Conservation (phyloP, 1,140 invertebrate species). For the Leucophenga varia region DNA sequence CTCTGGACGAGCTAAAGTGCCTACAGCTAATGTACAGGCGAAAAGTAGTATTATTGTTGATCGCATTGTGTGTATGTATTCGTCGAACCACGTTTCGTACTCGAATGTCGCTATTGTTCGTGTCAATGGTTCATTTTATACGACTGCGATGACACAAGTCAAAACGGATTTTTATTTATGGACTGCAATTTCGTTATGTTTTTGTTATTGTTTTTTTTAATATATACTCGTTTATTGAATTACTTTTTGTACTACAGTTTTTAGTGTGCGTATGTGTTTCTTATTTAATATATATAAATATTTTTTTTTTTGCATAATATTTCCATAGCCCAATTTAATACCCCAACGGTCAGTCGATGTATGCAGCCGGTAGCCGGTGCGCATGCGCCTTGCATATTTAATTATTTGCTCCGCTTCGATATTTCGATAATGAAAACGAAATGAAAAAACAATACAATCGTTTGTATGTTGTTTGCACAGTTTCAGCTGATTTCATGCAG, state of each 20-base stretch:
- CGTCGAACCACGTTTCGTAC: slow-evolving; percentile 14
- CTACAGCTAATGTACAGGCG: slow-evolving; percentile 29
- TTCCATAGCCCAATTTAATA: slow-evolving; percentile 24
- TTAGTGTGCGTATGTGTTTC: too few species aligned
- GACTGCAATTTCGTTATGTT: background rate
- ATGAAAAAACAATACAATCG: slow-evolving; percentile 18
- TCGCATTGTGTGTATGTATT: slow-evolving; percentile 25
- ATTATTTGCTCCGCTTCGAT: slow-evolving; percentile 29
- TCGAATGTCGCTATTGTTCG: slow-evolving; percentile 37
- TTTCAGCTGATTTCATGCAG: slow-evolving; percentile 1
- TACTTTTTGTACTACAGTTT: too few species aligned
- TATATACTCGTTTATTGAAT: slow-evolving; percentile 19
- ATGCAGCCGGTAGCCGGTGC: slow-evolving; percentile 9
- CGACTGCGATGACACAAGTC: slow-evolving; percentile 1
- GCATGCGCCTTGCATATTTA: slow-evolving; percentile 28
- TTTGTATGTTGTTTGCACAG: too few species aligned
- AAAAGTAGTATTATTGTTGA: slow-evolving; percentile 25
- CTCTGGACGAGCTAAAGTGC: slow-evolving; percentile 45
- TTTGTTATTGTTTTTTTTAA: slow-evolving; percentile 18
- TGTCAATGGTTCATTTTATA: slow-evolving; percentile 36
- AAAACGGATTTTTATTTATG: too few species aligned
- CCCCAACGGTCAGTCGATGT: slow-evolving; percentile 28
- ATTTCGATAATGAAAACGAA: slow-evolving; percentile 41
- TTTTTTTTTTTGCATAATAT: slow-evolving; percentile 52
- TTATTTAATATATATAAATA: too few species aligned